phyloP scores from a whole-genome alignment of 2,888 invertebrate genomes.

The Cataglyphis altisquamis region DNA sequence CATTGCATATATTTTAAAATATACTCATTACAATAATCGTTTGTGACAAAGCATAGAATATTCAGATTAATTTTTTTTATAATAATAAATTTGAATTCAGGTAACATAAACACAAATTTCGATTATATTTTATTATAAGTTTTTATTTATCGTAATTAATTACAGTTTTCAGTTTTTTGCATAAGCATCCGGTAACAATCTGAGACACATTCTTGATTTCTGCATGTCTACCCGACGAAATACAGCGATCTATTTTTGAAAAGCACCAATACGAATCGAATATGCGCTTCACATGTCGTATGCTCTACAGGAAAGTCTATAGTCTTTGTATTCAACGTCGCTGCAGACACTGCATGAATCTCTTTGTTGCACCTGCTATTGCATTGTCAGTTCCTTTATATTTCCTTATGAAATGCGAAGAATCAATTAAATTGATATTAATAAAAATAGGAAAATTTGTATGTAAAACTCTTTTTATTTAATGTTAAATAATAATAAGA shows the following conservation, averaged over 20 bases:
- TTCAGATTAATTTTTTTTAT: not conserved
- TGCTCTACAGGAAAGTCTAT: not conserved
- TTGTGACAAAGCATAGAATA: not conserved
- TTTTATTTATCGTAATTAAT: not conserved
- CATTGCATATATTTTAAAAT: not conserved
- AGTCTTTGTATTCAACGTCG: slow-evolving; percentile 30
- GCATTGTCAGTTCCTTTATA: not conserved
- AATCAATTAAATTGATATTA: not conserved
- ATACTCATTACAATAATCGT: not conserved
- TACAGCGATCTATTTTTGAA: slow-evolving; percentile 30
- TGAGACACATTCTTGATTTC: slow-evolving; percentile 27
- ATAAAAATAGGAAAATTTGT: not conserved
- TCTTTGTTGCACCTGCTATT: not conserved
- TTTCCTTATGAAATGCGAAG: slow-evolving; percentile 1
- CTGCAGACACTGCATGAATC: not conserved
- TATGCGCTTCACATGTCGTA: slow-evolving; percentile 7
- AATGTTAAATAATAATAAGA: not conserved
- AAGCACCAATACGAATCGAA: slow-evolving; percentile 16
- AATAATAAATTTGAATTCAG: not conserved
- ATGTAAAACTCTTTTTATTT: not conserved
- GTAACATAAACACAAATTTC: not conserved
- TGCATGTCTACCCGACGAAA: not conserved
- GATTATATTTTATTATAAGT: not conserved
- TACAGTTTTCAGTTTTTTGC: not conserved
- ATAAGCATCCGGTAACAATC: not conserved